Base-by-base conservation (phyloP, 92 coral and sea anemone species). In the Siderastrea siderea region DNA sequence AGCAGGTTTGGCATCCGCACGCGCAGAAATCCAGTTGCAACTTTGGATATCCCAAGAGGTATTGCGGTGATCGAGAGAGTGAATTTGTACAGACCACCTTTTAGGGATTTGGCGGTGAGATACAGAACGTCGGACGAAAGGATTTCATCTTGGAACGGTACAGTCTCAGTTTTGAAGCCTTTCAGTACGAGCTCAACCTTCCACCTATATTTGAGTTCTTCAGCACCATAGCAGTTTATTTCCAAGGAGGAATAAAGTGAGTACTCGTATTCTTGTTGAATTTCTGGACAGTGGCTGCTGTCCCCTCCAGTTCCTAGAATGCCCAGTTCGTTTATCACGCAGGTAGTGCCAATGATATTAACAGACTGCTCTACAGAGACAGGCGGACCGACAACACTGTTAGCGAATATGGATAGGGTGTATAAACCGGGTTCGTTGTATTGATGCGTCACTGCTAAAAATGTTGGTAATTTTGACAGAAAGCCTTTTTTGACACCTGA, bases 11-110 rank as follows among this genome's bases (percentile, higher is more conserved):
- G 91, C 76, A 60, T 66, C 19, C 89, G 93, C 72, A 93, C 94
- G 59, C 90, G 85, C 47, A 97, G 90, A 87, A 79, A 95, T 26
- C 99, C 98, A 52, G 19, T 45, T 12, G 86, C 77, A 10, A 86
- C 17, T 43, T 81, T 71, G 1, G 90, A 84, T 16, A 87, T 75
- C 68, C 97, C 98, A 64, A 75, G 83, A 15, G 95, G 92, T 2
- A 5, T 19, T 13, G 87, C 87, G 2, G 83, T 85, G 13, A 94
- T 90, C n/a, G 84, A 68, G 7, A 89, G 92, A 46, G 77, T 75
- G 13, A 95, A 74, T 87, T 94, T 95, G 75, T 97, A 95, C 59
- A 90, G 84, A 43, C 99, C 99, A 13, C 73, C 84, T 57, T 55
- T 79, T 6, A 93, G 51, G 11, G 94, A 91, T 51, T 80, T 77